phyloP scores from a whole-genome alignment of 2,797 vertebrate genomes.

The Carapus acus region DNA sequence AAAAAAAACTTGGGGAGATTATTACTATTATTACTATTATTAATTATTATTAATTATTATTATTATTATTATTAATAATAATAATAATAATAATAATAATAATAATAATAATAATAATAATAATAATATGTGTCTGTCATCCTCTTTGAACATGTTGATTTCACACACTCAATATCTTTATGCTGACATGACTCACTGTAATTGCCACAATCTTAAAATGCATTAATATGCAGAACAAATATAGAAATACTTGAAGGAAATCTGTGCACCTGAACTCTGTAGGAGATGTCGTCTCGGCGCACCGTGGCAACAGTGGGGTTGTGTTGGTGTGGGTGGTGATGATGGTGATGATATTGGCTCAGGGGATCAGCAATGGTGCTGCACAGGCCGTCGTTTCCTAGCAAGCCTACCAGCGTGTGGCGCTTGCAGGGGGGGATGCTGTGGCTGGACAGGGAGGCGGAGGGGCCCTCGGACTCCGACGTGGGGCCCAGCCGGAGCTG shows the following conservation, averaged over 20 bases:
- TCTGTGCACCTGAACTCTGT: constrained; percentile 86
- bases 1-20: no score
- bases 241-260: background rate
- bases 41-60: no score
- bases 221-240: no score
- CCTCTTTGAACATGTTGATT: no score
- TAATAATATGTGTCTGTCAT: no score
- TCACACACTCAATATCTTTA: no score
- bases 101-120: no score
- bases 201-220: no score
- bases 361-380: constrained; percentile 55
- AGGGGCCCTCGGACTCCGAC: constrained; percentile 80
- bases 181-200: no score
- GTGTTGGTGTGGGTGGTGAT: constrained; percentile 75
- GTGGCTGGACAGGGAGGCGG: constrained; percentile 91
- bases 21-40: no score
- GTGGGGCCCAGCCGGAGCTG: constrained; percentile 84
- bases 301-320: constrained; percentile 67
- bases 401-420: constrained; percentile 87
- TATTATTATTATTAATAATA: no score
- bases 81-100: no score
- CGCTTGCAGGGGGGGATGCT: constrained; percentile 95
- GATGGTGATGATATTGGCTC: constrained; percentile 68
- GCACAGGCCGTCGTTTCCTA: constrained; percentile 80
- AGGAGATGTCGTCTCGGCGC: constrained; percentile 91